These are phyloP conservation scores for Chlorodrepanis virens DNA, from an alignment of 2,113 vertebrate genomes.

Conservation along the genomic window DNA sequence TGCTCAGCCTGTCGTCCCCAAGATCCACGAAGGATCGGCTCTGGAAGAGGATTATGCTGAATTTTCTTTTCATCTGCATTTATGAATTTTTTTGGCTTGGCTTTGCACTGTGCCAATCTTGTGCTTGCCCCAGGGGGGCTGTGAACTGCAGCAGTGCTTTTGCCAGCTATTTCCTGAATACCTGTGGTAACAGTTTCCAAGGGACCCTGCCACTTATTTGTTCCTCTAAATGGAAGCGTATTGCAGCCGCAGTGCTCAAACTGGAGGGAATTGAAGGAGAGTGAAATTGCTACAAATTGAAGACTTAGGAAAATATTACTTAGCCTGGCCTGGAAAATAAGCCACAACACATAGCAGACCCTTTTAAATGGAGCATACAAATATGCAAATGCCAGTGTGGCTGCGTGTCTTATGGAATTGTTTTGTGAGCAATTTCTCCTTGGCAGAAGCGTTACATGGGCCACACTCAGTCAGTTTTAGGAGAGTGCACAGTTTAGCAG, in stretches of 20 bases:
- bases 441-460: background rate
- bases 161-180: slow-evolving; percentile 16
- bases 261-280: background rate
- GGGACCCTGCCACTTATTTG: background rate
- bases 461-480: background rate
- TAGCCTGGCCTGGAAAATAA: background rate
- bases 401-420: background rate
- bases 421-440: slow-evolving; percentile 10
- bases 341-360: background rate
- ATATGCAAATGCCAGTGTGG: background rate
- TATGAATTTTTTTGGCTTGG: slow-evolving; percentile 2
- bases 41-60: slow-evolving; percentile 21
- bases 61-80: slow-evolving; percentile 49
- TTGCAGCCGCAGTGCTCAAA: background rate
- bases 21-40: background rate
- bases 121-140: background rate
- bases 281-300: background rate
- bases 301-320: background rate
- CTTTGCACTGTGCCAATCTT: background rate
- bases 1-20: background rate
- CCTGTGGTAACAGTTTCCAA: slow-evolving; percentile 10
- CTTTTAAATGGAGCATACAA: background rate
- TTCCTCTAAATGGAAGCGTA: background rate
- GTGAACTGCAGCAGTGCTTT: background rate
- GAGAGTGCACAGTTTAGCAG: background rate